Percentiles rank a stretch among this genome's conserved stretches.
These are phyloP conservation scores for Melolontha melolontha DNA, from an alignment of 2,888 invertebrate genomes.

Conservation along the genomic window DNA sequence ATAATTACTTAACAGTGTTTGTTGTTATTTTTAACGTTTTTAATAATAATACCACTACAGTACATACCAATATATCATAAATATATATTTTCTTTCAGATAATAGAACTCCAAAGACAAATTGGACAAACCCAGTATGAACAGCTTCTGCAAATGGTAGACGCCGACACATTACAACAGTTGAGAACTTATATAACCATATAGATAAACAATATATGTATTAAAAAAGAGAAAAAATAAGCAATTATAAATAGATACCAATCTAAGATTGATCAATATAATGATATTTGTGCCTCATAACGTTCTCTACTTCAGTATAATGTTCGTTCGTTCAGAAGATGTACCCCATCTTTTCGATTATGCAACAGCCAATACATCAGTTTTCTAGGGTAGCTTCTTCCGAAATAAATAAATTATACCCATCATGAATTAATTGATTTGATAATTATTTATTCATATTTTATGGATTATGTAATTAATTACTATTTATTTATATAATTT, in stretches of 20 bases:
- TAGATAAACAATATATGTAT: slow-evolving; percentile 49
- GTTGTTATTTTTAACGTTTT: too few species aligned
- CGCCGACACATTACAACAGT: slow-evolving; percentile 77
- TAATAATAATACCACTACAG: too few species aligned
- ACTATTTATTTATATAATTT: too few species aligned
- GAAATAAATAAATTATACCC: too few species aligned
- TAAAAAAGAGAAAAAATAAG: slow-evolving; percentile 10
- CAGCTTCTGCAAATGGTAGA: slow-evolving; percentile 80
- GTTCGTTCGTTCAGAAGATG: slow-evolving; percentile 34
- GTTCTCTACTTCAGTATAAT: slow-evolving; percentile 25
- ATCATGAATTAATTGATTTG: too few species aligned
- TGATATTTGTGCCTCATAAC: slow-evolving; percentile 43
- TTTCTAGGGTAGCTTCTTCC: too few species aligned
- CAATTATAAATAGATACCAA: slow-evolving; percentile 23
- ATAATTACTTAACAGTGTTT: too few species aligned
- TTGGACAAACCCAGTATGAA: slow-evolving; percentile 83
- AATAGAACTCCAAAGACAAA: slow-evolving; percentile 75
- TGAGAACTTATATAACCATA: slow-evolving; percentile 72
- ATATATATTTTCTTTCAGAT: slow-evolving; percentile 68
- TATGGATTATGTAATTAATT: too few species aligned
- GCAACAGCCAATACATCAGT: slow-evolving; percentile 12
- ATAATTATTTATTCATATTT: too few species aligned
- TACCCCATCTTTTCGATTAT: slow-evolving; percentile 16
- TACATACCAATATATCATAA: too few species aligned
- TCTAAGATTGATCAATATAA: slow-evolving; percentile 17